Conservation (phyloP, 2,113 vertebrate species). For the Anoura caudifer region DNA sequence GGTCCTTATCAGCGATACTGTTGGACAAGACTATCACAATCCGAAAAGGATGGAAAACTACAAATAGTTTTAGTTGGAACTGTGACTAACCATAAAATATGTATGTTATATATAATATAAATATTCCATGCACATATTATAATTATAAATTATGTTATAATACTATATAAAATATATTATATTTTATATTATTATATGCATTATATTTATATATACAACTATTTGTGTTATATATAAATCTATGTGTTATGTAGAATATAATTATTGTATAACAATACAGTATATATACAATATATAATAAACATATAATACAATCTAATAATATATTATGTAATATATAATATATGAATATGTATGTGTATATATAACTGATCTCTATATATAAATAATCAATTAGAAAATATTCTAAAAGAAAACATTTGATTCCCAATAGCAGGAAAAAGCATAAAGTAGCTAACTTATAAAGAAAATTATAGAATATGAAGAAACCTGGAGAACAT, state of each 20-base stretch:
- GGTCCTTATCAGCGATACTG: background rate
- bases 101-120: background rate
- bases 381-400: background rate
- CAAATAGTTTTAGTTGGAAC: background rate
- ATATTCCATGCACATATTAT: background rate
- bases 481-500: background rate
- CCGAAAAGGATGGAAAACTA: background rate
- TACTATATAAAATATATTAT: background rate
- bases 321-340: background rate
- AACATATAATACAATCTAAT: too few species aligned
- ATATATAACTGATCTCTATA: background rate
- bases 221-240: background rate
- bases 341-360: background rate
- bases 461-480: background rate
- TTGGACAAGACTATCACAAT: background rate
- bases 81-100: background rate
- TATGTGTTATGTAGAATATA: background rate
- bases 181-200: background rate
- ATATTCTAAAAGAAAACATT: background rate
- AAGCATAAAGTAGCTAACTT: background rate
- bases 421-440: background rate
- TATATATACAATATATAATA: too few species aligned
- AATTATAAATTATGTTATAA: background rate
- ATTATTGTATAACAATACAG: background rate
- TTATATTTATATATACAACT: background rate